Evolutionary conservation across 2,113 vertebrate genomes (phyloP), one percentile per base, ranked within the genome.

Genomic region (Ranitomeya imitator): DNA sequence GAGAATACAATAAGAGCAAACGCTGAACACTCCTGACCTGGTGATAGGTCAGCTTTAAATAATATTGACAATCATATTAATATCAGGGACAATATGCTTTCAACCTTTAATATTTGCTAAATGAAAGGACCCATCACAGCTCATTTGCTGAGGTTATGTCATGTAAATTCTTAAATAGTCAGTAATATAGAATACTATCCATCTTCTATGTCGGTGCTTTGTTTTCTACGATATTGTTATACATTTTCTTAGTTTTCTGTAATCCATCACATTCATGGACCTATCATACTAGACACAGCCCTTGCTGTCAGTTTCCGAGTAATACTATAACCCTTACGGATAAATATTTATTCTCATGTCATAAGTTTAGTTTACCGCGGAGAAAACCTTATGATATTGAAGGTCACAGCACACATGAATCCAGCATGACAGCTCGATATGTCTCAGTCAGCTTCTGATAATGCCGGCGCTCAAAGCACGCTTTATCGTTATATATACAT

Each of bases 341-440:
- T 83, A 83, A 71, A 82, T 82, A 83, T 88, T 88, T 88, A 63
- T 83, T 63, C 54, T 84, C 71, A 84, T 74, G 60, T 84, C 59
- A 67, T 80, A 61, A 57, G 77, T 80, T 87, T 88, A 65, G 73
- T 88, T 83, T 84, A 84, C 80, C 45, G 57, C 61, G 16, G 67
- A 77, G 78, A 76, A 31, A 83, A 57, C 54, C 69, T 83, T 63
- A 88, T 63, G 54, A 78, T 77, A 23, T 84, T 60, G 61, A 88
- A 84, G 87, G 87, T 88, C 71, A 26, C n/a, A 57, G 55, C 76
- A n/a, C 81, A 63, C 71, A 84, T 84, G 59, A 88, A 88, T 78
- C 73, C 51, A 19, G 59, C 63, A 74, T 67, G 87, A 88, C 81
- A 88, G 73, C 73, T 57, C 71, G 18, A 55, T 84, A 84, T 84